Evolutionary conservation across 2,888 invertebrate genomes (phyloP).

Genomic region (Acholoe squamosa): DNA sequence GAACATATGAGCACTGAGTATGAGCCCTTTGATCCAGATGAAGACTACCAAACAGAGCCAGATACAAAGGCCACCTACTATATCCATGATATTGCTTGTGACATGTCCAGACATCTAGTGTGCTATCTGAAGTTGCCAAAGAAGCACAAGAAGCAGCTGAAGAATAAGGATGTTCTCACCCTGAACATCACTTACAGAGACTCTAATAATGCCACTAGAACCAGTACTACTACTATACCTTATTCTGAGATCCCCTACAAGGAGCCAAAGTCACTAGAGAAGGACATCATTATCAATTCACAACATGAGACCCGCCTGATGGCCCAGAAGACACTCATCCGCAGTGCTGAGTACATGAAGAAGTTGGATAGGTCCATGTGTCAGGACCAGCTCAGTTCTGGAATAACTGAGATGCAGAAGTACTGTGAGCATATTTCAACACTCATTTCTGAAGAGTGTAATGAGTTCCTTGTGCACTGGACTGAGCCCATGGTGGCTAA

Average conservation of each 20-base stretch:
- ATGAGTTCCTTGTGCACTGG: conserved; percentile 63
- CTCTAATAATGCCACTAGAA: conserved; percentile 15
- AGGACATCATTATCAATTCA: conserved; percentile 62
- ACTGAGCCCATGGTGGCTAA: conserved; percentile 68
- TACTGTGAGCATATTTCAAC: conserved; percentile 65
- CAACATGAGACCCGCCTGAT: conserved; percentile 65
- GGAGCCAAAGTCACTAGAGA: conserved; percentile 65
- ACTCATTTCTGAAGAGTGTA: conserved; percentile 65
- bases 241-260: conserved; percentile 70
- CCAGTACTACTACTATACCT: conserved; percentile 64
- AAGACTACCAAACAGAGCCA: not conserved
- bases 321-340: conserved; percentile 65
- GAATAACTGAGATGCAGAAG: conserved; percentile 61
- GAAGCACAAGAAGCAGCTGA: conserved; percentile 70
- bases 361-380: conserved; percentile 68
- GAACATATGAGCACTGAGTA: conserved; percentile 64
- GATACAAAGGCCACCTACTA: conserved; percentile 61
- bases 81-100: conserved; percentile 68
- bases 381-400: conserved; percentile 22
- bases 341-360: conserved; percentile 66
- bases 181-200: conserved; percentile 68
- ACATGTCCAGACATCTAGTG: conserved; percentile 67
- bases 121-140: conserved; percentile 67
- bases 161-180: conserved; percentile 69
- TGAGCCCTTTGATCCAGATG: conserved; percentile 15